Conservation (phyloP, 2,113 vertebrate species). For the Oplegnathus fasciatus region DNA sequence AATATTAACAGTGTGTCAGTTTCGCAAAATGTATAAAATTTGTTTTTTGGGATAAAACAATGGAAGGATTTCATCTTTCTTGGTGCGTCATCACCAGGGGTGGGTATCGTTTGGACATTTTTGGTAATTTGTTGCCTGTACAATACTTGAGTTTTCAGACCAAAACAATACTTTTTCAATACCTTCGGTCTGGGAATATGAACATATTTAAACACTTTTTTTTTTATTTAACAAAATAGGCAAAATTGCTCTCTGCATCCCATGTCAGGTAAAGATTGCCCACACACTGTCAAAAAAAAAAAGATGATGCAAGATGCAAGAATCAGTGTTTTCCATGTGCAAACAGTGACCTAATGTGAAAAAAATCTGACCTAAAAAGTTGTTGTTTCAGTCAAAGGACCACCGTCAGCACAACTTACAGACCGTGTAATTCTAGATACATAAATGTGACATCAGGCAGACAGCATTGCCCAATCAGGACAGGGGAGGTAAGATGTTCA, state of each 20-base stretch:
- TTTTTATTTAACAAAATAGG: too few relatives aligned
- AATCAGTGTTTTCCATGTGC: too few relatives aligned
- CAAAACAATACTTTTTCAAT: background rate
- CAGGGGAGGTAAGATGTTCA: background rate
- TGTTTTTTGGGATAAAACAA: too few relatives aligned
- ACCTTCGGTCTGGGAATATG: too few relatives aligned
- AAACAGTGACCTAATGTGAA: too few relatives aligned
- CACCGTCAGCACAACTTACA: too few relatives aligned
- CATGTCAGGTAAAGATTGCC: background rate
- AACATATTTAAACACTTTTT: background rate
- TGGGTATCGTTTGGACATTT: background rate
- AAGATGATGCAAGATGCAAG: background rate
- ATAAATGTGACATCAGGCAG: too few relatives aligned
- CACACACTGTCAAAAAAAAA: background rate
- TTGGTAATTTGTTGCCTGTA: too few relatives aligned
- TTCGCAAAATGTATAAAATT: background rate
- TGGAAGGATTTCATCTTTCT: background rate
- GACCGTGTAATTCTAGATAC: too few relatives aligned
- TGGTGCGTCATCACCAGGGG: background rate
- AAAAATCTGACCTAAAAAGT: too few relatives aligned
- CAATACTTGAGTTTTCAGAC: too few relatives aligned
- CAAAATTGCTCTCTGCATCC: background rate
- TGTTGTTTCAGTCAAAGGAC: too few relatives aligned
- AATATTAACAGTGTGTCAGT: background rate
- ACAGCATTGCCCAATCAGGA: background rate